phyloP scores from a whole-genome alignment of 2,113 vertebrate species.

The Alethe diademata region DNA sequence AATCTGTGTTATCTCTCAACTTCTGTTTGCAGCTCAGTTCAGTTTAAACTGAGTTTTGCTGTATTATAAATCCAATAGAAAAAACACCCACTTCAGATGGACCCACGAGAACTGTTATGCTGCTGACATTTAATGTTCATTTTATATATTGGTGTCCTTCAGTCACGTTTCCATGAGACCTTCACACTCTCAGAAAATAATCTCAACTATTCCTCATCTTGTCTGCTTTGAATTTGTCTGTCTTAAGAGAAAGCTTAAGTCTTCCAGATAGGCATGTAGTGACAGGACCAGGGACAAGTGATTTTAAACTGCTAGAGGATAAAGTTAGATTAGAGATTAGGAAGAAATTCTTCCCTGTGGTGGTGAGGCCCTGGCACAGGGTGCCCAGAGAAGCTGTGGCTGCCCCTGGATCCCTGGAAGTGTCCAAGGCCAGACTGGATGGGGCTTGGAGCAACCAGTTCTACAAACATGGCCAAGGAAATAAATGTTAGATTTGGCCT shows the following conservation, averaged over 20 bases:
- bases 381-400: background rate
- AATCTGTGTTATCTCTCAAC: background rate
- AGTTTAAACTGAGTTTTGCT: background rate
- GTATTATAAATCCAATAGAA: background rate
- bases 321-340: background rate
- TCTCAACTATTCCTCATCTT: background rate
- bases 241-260: background rate
- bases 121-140: background rate
- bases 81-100: background rate
- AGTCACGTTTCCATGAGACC: background rate
- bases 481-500: background rate
- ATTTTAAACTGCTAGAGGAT: background rate
- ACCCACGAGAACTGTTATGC: background rate
- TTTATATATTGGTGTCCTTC: background rate
- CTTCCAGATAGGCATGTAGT: background rate
- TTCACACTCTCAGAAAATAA: background rate
- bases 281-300: background rate
- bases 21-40: background rate
- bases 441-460: background rate
- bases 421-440: background rate
- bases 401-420: background rate
- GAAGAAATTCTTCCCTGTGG: background rate
- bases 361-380: background rate
- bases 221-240: background rate
- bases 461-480: background rate